Evolutionary conservation across 1,140 invertebrate species (phyloP), one percentile per base, ranked within the genome.

Genomic region (Homalodisca vitripennis): DNA sequence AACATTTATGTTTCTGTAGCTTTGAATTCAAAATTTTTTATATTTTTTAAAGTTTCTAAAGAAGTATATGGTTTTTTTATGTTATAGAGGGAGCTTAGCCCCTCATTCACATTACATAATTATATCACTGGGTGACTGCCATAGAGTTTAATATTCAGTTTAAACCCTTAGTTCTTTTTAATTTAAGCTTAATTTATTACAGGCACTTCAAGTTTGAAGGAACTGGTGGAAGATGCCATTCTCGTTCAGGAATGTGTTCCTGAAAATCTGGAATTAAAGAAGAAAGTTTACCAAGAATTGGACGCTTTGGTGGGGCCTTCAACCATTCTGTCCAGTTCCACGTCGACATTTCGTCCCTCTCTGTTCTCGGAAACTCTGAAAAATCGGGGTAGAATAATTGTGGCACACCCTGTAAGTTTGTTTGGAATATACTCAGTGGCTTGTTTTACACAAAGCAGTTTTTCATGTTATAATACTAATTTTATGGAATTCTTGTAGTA

Each of bases 231-330:
- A 75, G 87, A 81, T 47, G 89, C 92, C 0, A 83, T 90, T 26
- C 87, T 93, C 67, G 81, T 95, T 51, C 91, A 97, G 82, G 95
- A 98, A 84, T 97, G 95, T 80, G 89, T 97, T 0, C 95, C 96
- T 17, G 94, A 98, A 82, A 89, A 88, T 73, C 75, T 98, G 20
- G 88, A 93, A 0, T 77, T 97, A 60, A 98, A 98, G 77, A 85
- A 85, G 51, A 89, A 91, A 78, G 85, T 97, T 3, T 97, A 89
- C 76, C 80, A 82, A 66, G 81, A 92, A 55, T 76, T 98, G 24
- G 95, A 98, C 78, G 82, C 83, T 69, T 78, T 94, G 0, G 86
- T 91, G 0, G 84, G 88, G n/a, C 77, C 85, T 67, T 84, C 85
- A 26, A 90, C 88, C 1, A 92, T 95, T 65, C 76, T 97, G 1